phyloP scores from a whole-genome alignment of 35 echinoderm and acorn worm species.

The Stichopus chloronotus region DNA sequence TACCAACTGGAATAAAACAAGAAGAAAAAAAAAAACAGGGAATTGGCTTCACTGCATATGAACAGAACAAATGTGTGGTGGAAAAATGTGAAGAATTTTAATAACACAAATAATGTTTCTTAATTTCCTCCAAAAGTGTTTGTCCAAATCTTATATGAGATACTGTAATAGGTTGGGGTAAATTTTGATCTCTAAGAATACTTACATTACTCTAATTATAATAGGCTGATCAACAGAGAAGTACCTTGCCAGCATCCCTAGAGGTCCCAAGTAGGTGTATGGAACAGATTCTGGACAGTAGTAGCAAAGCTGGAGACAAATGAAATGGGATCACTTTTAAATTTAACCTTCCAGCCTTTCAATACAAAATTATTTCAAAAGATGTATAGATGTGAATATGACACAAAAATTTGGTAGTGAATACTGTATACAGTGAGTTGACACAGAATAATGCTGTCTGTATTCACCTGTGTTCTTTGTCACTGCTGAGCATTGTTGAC shows the following conservation, averaged over 20 bases:
- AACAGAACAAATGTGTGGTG: too few relatives aligned
- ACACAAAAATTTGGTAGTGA: too few relatives aligned
- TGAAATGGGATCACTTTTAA: not conserved
- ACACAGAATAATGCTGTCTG: too few relatives aligned
- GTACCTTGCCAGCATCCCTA: conserved; percentile 22
- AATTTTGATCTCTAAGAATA: not conserved
- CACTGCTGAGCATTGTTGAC: too few relatives aligned
- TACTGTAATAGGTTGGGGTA: too few relatives aligned
- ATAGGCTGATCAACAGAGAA: conserved; percentile 18
- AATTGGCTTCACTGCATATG: not conserved
- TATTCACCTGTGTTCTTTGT: too few relatives aligned
- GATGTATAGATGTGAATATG: not conserved
- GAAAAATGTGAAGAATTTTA: too few relatives aligned
- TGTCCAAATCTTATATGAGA: too few relatives aligned
- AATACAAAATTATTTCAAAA: not conserved
- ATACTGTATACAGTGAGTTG: too few relatives aligned
- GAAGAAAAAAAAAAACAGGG: not conserved
- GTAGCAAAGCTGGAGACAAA: not conserved
- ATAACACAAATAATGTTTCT: too few relatives aligned
- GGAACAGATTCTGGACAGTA: conserved; percentile 24
- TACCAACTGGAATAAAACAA: conserved; percentile 7
- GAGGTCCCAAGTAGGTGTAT: conserved; percentile 17
- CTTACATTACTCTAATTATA: conserved; percentile 13
- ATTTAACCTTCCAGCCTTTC: not conserved
- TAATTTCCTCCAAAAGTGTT: too few relatives aligned